Conservation (phyloP, 2,113 vertebrate species). For the Ictidomys tridecemlineatus region DNA sequence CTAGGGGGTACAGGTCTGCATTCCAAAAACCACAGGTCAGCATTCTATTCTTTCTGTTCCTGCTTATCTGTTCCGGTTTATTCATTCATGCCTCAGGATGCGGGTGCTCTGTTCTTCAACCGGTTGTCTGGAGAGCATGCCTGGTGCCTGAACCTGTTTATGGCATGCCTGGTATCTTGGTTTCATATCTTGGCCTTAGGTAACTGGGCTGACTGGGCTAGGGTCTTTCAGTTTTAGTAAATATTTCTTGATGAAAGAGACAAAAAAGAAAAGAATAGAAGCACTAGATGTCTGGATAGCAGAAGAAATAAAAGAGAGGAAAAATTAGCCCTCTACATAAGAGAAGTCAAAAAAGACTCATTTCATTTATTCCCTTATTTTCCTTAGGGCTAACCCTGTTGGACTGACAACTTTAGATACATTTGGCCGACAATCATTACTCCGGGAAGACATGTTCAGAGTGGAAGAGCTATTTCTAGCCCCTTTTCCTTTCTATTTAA, state of each 20-base stretch:
- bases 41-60: too few relatives aligned
- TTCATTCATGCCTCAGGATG: too few relatives aligned
- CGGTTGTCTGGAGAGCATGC: too few relatives aligned
- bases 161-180: too few relatives aligned
- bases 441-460: background rate
- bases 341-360: background rate
- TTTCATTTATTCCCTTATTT: slow-evolving; percentile 31
- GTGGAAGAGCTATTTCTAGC: background rate
- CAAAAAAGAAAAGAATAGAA: background rate
- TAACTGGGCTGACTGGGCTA: too few relatives aligned
- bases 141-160: too few relatives aligned
- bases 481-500: slow-evolving; percentile 13
- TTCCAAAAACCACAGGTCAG: too few relatives aligned
- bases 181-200: too few relatives aligned
- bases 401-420: background rate
- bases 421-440: background rate
- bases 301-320: background rate
- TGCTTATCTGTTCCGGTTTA: too few relatives aligned
- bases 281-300: background rate
- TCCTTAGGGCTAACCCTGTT: background rate
- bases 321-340: background rate
- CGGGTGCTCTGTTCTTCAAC: too few relatives aligned
- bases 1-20: too few relatives aligned
- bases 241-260: slow-evolving; percentile 21
- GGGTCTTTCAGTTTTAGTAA: too few relatives aligned